Percentiles rank a stretch among this genome's conserved stretches.
Conservation (phyloP, 2,113 vertebrate species). For the Motacilla alba region DNA sequence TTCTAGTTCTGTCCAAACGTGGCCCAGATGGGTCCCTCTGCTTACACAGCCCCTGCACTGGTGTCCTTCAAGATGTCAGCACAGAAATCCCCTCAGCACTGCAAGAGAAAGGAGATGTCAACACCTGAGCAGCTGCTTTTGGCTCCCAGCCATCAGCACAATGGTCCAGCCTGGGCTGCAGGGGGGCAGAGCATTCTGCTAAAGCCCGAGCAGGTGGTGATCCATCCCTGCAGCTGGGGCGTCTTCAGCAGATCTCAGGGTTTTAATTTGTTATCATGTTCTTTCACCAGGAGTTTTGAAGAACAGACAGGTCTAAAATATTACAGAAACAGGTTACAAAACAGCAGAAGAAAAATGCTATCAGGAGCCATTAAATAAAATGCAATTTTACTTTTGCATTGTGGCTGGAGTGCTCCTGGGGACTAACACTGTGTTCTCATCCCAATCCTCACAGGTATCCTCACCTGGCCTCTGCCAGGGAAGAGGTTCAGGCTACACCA, state of each 20-base stretch:
- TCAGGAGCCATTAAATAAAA: not conserved
- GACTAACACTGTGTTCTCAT: not conserved
- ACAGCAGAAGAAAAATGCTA: not conserved
- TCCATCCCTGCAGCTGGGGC: not conserved
- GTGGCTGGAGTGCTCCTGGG: not conserved
- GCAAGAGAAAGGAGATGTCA: not conserved
- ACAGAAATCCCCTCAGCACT: not conserved
- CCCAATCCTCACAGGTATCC: not conserved
- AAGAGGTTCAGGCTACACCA: not conserved
- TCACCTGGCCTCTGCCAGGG: not conserved
- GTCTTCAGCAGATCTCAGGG: not conserved
- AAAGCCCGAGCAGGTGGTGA: not conserved
- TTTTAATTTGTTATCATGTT: not conserved
- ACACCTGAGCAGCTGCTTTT: not conserved
- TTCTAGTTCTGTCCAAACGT: not conserved
- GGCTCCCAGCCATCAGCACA: rapidly evolving
- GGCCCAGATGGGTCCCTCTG: not conserved
- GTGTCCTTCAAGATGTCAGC: not conserved
- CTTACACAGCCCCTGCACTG: not conserved
- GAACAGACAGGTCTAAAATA: not conserved
- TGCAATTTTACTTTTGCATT: not conserved
- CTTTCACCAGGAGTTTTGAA: not conserved
- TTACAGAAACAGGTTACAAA: not conserved
- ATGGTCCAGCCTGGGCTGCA: rapidly evolving
- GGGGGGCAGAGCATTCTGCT: not conserved